phyloP scores from a whole-genome alignment of 2,888 invertebrate species.

The Drepana falcataria region DNA sequence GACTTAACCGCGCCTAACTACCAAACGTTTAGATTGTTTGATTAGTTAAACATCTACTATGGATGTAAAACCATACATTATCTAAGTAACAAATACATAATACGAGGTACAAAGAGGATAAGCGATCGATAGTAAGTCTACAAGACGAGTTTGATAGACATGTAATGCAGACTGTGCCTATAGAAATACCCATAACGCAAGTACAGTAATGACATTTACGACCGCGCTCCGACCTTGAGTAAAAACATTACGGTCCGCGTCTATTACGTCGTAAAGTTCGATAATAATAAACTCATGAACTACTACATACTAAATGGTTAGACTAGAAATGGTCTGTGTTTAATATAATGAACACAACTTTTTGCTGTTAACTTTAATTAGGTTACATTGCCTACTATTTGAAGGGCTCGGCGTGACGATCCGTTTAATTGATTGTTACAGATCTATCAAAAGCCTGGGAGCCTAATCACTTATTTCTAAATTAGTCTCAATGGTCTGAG shows the following conservation, averaged over 20 bases:
- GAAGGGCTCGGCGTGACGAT: too few species aligned
- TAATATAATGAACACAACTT: neutral
- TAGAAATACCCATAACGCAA: neutral
- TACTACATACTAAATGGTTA: neutral
- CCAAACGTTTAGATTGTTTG: too few species aligned
- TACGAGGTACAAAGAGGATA: neutral
- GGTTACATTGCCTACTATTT: too few species aligned
- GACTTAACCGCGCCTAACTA: neutral
- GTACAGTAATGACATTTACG: slow-evolving; percentile 5
- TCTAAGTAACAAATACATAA: too few species aligned
- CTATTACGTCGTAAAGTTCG: neutral
- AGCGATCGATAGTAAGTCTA: neutral
- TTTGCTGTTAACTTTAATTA: neutral
- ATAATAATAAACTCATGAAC: slow-evolving; percentile 1
- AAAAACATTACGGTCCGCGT: slow-evolving; percentile 4
- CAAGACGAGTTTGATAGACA: neutral
- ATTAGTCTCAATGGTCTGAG: too few species aligned
- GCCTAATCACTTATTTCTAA: too few species aligned
- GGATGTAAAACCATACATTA: too few species aligned
- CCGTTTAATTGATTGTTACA: too few species aligned
- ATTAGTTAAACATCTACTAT: too few species aligned
- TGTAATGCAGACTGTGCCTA: neutral
- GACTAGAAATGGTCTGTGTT: neutral
- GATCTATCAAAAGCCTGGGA: too few species aligned
- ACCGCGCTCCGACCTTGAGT: slow-evolving; percentile 3